Evolutionary conservation across 2,797 vertebrate genomes (phyloP).

Genomic region (Varecia variegata): DNA sequence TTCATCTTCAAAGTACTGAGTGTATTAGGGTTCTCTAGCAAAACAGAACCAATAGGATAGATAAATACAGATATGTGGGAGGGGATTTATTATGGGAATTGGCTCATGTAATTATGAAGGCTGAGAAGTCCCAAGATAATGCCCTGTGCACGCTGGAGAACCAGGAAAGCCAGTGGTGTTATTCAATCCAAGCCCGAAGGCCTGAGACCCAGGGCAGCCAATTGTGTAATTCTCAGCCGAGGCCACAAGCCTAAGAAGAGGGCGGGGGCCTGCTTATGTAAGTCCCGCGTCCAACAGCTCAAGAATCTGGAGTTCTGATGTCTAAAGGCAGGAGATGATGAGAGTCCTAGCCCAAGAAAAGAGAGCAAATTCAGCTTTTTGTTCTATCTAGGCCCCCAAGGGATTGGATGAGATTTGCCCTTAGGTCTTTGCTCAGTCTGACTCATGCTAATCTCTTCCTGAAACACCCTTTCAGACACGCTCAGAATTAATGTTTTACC

Average conservation of each 20-base stretch:
- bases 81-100: not conserved
- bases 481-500: not conserved
- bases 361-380: not conserved
- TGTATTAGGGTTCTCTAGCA: not conserved
- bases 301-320: too few species aligned
- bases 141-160: not conserved
- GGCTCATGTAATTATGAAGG: not conserved
- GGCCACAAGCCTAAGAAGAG: not conserved
- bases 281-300: not conserved
- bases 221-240: not conserved
- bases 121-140: not conserved
- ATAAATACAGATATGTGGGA: not conserved
- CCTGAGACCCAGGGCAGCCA: not conserved
- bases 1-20: constrained; percentile 67
- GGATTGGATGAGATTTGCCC: not conserved
- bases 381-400: not conserved
- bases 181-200: not conserved
- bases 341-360: not conserved
- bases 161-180: not conserved
- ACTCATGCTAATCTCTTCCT: not conserved
- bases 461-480: not conserved
- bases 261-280: not conserved
- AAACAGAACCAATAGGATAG: not conserved
- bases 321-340: not conserved
- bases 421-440: not conserved